Evolutionary conservation across 2,888 invertebrate genomes (phyloP).

Genomic region (Lampropteryx suffumata): DNA sequence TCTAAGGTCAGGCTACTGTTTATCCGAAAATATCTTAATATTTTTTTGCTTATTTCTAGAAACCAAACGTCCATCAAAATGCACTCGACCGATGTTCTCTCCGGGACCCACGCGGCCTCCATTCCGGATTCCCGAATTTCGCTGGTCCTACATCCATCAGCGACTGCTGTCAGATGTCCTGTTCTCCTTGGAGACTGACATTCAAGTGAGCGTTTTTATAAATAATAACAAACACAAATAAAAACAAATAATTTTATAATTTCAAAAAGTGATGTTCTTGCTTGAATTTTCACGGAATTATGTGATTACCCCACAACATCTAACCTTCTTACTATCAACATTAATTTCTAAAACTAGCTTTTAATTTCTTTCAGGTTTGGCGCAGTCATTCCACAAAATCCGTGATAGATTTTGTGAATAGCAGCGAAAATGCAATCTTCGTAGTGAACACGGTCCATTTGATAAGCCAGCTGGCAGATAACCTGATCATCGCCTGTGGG

Average conservation of each 20-base stretch:
- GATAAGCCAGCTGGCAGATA: slow-evolving; percentile 99
- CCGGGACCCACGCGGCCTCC: slow-evolving; percentile 96
- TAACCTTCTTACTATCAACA: too few relatives aligned
- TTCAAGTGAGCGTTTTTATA: slow-evolving; percentile 89
- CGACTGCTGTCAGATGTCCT: slow-evolving; percentile 97
- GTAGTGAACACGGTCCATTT: slow-evolving; percentile 99
- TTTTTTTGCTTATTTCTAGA: slow-evolving; percentile 50
- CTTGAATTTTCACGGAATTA: too few relatives aligned
- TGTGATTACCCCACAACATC: too few relatives aligned
- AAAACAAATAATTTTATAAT: too few relatives aligned
- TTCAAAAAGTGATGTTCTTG: too few relatives aligned
- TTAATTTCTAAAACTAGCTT: too few relatives aligned
- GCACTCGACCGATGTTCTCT: slow-evolving; percentile 94
- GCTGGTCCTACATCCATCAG: slow-evolving; percentile 99
- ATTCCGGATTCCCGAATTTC: slow-evolving; percentile 99
- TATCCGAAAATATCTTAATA: too few relatives aligned
- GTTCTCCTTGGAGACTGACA: slow-evolving; percentile 98
- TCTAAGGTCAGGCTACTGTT: too few relatives aligned
- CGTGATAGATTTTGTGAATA: slow-evolving; percentile 98
- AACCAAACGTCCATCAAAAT: slow-evolving; percentile 84
- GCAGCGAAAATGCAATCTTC: slow-evolving; percentile 99
- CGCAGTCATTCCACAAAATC: slow-evolving; percentile 97
- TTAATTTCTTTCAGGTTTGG: slow-evolving; percentile 77
- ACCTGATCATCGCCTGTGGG: slow-evolving; percentile 99
- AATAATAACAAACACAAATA: too few relatives aligned